These are phyloP conservation scores for Stomatorhinus walkeri DNA, from an alignment of 2,797 vertebrate species.

Conservation along the genomic window DNA sequence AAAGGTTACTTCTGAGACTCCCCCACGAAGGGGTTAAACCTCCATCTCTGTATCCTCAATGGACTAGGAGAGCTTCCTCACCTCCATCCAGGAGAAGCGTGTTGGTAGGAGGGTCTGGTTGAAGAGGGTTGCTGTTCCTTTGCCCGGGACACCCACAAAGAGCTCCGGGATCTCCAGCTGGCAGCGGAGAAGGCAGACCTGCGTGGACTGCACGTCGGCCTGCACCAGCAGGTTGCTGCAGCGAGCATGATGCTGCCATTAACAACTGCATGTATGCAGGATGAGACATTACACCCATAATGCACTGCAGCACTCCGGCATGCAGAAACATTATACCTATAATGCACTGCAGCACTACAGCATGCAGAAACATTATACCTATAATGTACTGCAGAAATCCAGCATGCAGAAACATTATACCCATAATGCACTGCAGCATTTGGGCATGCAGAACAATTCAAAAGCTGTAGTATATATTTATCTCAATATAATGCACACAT, in stretches of 20 bases:
- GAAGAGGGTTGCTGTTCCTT: constrained; percentile 55
- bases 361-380: background rate
- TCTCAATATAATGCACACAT: background rate
- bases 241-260: constrained; percentile 14
- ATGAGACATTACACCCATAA: background rate
- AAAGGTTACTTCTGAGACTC: background rate
- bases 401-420: background rate
- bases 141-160: constrained; percentile 65
- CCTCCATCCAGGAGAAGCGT: constrained; percentile 73
- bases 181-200: constrained; percentile 67
- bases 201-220: constrained; percentile 75
- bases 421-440: background rate
- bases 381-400: background rate
- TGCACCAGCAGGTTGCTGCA: constrained; percentile 73
- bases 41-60: too few species aligned
- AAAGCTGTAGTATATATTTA: background rate
- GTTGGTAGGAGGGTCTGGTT: constrained; percentile 79
- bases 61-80: constrained; percentile 33
- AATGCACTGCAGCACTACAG: background rate
- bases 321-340: background rate
- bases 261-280: background rate
- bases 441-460: background rate
- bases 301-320: background rate
- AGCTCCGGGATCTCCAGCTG: constrained; percentile 63
- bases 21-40: background rate